These are phyloP conservation scores for Phortica variegata DNA, from an alignment of 1,140 invertebrate genomes.

Conservation along the genomic window DNA sequence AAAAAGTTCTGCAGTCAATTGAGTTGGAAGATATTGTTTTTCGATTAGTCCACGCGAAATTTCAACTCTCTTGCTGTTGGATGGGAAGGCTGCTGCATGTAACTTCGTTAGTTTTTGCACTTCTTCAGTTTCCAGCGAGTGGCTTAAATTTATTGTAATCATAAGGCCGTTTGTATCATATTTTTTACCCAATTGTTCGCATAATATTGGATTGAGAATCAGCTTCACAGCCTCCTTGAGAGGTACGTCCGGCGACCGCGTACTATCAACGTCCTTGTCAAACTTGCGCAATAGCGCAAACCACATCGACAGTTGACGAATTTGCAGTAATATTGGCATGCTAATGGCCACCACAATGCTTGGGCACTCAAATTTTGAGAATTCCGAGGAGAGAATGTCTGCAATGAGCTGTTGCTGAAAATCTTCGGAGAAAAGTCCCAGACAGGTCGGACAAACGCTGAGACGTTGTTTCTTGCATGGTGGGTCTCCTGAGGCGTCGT, in stretches of 20 bases:
- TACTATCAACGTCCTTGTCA: slow-evolving; percentile 27
- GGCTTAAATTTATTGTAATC: slow-evolving; percentile 41
- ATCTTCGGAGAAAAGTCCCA: slow-evolving; percentile 65
- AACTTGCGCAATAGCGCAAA: slow-evolving; percentile 56
- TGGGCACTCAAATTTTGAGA: slow-evolving; percentile 54
- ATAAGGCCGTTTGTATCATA: slow-evolving; percentile 48
- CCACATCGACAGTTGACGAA: slow-evolving; percentile 58
- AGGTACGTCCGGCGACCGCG: slow-evolving; percentile 37
- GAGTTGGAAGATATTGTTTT: slow-evolving; percentile 54
- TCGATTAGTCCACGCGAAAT: slow-evolving; percentile 63
- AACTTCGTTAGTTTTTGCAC: slow-evolving; percentile 32
- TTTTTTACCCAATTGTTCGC: slow-evolving; percentile 29
- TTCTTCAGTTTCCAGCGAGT: slow-evolving; percentile 29
- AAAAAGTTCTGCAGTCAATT: slow-evolving; percentile 58
- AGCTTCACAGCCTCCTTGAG: slow-evolving; percentile 48
- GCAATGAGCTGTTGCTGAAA: slow-evolving; percentile 57
- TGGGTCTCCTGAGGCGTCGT: slow-evolving; percentile 3
- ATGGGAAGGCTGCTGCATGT: slow-evolving; percentile 29
- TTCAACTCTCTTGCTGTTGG: slow-evolving; percentile 35
- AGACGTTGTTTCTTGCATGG: slow-evolving; percentile 49
- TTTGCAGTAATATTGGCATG: slow-evolving; percentile 54
- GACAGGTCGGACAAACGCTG: slow-evolving; percentile 62
- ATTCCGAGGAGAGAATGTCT: slow-evolving; percentile 51
- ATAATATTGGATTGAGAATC: slow-evolving; percentile 43
- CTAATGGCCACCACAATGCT: slow-evolving; percentile 56